Conservation (phyloP, 1,140 invertebrate species). For the Phymastichus coffea region DNA sequence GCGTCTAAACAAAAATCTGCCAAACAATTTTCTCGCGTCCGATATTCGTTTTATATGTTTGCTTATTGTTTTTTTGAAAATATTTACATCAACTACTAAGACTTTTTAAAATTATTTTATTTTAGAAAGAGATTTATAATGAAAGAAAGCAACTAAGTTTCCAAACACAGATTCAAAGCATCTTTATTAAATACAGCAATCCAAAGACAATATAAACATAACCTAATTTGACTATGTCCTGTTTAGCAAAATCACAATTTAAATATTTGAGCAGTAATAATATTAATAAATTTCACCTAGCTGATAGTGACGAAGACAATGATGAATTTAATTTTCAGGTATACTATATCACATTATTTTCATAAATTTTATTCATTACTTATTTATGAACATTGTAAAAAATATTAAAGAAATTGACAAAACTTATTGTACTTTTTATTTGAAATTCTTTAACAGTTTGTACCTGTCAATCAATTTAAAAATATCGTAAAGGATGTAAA, state of each 20-base stretch:
- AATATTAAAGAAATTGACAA: not conserved
- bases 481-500: slow-evolving; percentile 45
- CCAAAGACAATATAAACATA: slow-evolving; percentile 27
- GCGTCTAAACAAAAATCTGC: slow-evolving; percentile 17
- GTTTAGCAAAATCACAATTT: slow-evolving; percentile 29
- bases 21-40: not conserved
- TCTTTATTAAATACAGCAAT: too few species aligned
- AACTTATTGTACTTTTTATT: not conserved
- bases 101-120: too few species aligned
- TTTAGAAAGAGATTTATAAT: too few species aligned
- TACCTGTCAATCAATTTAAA: slow-evolving; percentile 47
- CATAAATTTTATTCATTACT: not conserved
- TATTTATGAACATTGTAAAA: not conserved
- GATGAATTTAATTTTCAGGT: slow-evolving; percentile 51
- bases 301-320: slow-evolving; percentile 36
- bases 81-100: too few species aligned
- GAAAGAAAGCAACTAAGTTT: too few species aligned
- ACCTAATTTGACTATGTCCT: slow-evolving; percentile 36
- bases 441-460: slow-evolving; percentile 45
- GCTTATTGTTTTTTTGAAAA: too few species aligned
- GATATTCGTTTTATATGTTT: not conserved
- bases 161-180: too few species aligned
- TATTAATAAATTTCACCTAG: slow-evolving; percentile 33
- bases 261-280: slow-evolving; percentile 39
- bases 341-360: slow-evolving; percentile 1